phyloP scores from a whole-genome alignment of 2,797 vertebrate genomes.

The Argyrosomus regius region DNA sequence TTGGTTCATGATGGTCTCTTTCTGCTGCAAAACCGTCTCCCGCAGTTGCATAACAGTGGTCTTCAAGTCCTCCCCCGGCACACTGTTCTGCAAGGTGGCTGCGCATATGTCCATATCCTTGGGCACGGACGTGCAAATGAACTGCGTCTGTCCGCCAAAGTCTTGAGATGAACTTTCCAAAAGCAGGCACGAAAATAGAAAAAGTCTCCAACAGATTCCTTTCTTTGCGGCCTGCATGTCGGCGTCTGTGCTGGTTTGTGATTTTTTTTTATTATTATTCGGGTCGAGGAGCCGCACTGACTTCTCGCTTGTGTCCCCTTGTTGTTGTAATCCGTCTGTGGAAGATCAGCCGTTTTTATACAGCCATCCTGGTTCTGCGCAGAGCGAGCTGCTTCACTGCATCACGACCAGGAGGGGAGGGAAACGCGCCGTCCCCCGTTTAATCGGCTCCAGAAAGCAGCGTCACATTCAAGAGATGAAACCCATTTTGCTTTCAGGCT shows the following conservation, averaged over 20 bases:
- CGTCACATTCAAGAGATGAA: slow-evolving; percentile 71
- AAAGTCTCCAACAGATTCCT: slow-evolving; percentile 85
- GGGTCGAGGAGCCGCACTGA: slow-evolving; percentile 40
- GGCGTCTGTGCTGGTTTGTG: slow-evolving; percentile 17
- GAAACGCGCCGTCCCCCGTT: slow-evolving; percentile 80
- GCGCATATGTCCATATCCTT: slow-evolving; percentile 96
- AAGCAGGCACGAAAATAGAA: slow-evolving; percentile 85
- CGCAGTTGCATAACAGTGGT: slow-evolving; percentile 94
- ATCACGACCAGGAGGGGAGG: slow-evolving; percentile 83
- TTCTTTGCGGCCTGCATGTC: slow-evolving; percentile 78
- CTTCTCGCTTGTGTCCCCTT: slow-evolving; percentile 71
- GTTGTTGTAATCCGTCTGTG: slow-evolving; percentile 81
- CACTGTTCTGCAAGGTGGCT: slow-evolving; percentile 90
- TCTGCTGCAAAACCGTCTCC: slow-evolving; percentile 96
- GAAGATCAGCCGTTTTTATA: slow-evolving; percentile 87
- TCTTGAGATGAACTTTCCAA: slow-evolving; percentile 87
- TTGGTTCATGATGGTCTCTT: slow-evolving; percentile 97
- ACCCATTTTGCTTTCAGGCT: slow-evolving; percentile 65
- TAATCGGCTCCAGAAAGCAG: slow-evolving; percentile 72
- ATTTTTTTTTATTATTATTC: not conserved
- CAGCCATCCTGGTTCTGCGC: slow-evolving; percentile 80
- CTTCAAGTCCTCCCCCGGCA: slow-evolving; percentile 92
- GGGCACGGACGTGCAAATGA: slow-evolving; percentile 97
- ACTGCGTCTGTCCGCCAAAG: slow-evolving; percentile 92
- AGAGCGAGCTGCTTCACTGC: slow-evolving; percentile 78